Evolutionary conservation across 2,113 vertebrate species (phyloP).

Genomic region (Genyomyrus donnyi): DNA sequence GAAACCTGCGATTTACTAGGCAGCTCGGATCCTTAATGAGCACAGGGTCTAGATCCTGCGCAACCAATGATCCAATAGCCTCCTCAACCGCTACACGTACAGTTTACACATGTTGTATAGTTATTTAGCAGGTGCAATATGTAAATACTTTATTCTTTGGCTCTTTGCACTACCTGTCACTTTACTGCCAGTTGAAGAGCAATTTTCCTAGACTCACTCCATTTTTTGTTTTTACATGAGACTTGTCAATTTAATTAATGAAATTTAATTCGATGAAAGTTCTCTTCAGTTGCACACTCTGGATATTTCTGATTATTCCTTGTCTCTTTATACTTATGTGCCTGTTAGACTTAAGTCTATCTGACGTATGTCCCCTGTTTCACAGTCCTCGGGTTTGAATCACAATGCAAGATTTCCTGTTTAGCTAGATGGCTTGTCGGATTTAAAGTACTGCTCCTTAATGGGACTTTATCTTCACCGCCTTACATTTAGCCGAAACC

Average conservation of each 20-base stretch:
- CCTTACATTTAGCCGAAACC: neutral
- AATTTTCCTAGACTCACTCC: neutral
- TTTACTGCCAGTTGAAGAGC: neutral
- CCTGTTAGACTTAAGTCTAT: neutral
- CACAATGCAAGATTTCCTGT: neutral
- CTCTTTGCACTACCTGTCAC: neutral
- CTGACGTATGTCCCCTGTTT: neutral
- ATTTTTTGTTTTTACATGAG: neutral
- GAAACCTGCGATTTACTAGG: neutral
- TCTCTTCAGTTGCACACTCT: neutral
- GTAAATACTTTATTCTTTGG: neutral
- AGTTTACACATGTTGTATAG: neutral
- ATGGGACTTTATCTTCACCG: neutral
- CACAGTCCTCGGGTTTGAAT: neutral
- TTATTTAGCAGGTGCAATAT: neutral
- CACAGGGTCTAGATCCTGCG: neutral
- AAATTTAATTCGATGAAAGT: neutral
- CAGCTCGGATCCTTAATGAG: neutral
- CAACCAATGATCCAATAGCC: neutral
- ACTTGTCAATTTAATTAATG: neutral
- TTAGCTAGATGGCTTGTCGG: neutral
- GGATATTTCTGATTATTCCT: neutral
- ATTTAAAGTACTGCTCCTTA: neutral
- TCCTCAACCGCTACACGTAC: neutral
- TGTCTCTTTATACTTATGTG: too few relatives aligned